Base-by-base conservation (phyloP, 2,113 vertebrate genomes). In the Perca flavescens region DNA sequence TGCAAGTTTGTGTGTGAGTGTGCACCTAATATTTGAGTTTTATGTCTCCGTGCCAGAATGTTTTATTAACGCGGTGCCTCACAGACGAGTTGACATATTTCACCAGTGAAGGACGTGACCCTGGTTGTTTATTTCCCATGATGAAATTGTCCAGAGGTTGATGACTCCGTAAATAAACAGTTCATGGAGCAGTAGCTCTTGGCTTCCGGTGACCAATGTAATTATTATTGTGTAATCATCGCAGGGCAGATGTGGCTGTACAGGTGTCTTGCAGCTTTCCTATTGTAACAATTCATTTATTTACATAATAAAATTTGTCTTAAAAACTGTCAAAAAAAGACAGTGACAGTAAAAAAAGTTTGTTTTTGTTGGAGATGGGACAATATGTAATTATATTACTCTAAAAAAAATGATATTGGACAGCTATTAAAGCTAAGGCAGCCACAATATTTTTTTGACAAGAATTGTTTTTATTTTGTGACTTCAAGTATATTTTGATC, bases 121-220 rank as follows among this genome's bases (percentile, higher is more conserved):
- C 95, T 95, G 93, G 94, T 95, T 95, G 94, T 96, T 97, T 96
- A 95, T 95, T 92, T 89, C 82, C 91, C 91, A 92, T 95, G 94
- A 96, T 96, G 96, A 97, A 95, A 94, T 91, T 95, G 95, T 91
- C 96, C 95, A 89, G 88, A 83, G 92, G 93, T 95, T 94, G 91
- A 93, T 91, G 95, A 95, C 91, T 88, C 91, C 93, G 94, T 98
- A 97, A 97, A 97, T 97, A 97, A 96, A 91, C 93, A 91, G 91
- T 81, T 93, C 82, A 93, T 68, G 88, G 85, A 82, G 88, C 85
- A 22, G 81, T 83, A 85, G 86, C 68, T 88, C 80, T 84, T 86
- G 64, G 79, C 86, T 85, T 80, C 78, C 21, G 62, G 70, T 87
- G 89, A 88, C 82, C 77, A 82, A 17, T 54, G 81, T 83, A 80